These are phyloP conservation scores for Mylabris phalerata DNA, from an alignment of 1,140 invertebrate genomes.

Conservation along the genomic window DNA sequence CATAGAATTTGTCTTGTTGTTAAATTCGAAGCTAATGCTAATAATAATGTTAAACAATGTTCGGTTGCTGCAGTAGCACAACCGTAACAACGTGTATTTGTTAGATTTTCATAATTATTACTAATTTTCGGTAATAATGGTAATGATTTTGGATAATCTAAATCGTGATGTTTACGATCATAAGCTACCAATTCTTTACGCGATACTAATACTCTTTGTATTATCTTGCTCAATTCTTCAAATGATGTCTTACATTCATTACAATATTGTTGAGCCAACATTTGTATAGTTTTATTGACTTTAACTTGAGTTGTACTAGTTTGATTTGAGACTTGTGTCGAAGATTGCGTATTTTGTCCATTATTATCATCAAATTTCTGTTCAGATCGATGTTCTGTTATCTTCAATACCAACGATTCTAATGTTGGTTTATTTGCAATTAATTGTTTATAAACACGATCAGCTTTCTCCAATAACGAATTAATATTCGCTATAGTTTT, in stretches of 20 bases:
- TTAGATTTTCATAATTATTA: neutral
- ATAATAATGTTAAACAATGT: conserved; percentile 85
- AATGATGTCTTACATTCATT: conserved; percentile 91
- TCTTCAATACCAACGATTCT: conserved; percentile 71
- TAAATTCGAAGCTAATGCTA: conserved; percentile 82
- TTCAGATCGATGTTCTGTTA: conserved; percentile 67
- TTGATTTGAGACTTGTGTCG: neutral
- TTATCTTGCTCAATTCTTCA: conserved; percentile 93
- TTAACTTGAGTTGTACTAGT: conserved; percentile 45
- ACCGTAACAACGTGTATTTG: conserved; percentile 61
- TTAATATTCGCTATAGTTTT: conserved; percentile 91
- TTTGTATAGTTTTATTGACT: conserved; percentile 78
- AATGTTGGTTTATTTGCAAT: conserved; percentile 83
- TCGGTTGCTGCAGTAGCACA: conserved; percentile 83
- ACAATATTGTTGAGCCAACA: conserved; percentile 88
- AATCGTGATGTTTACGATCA: conserved; percentile 71
- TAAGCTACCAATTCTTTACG: conserved; percentile 84
- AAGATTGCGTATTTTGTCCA: neutral
- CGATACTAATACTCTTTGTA: conserved; percentile 55
- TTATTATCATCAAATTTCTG: conserved; percentile 54
- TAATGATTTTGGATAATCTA: conserved; percentile 27
- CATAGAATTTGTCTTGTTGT: conserved; percentile 73
- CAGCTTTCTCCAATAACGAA: conserved; percentile 85
- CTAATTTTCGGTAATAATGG: conserved; percentile 19
- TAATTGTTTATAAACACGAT: conserved; percentile 86